phyloP scores from a whole-genome alignment of 1,140 invertebrate species.

The Schlechtendalia chinensis region DNA sequence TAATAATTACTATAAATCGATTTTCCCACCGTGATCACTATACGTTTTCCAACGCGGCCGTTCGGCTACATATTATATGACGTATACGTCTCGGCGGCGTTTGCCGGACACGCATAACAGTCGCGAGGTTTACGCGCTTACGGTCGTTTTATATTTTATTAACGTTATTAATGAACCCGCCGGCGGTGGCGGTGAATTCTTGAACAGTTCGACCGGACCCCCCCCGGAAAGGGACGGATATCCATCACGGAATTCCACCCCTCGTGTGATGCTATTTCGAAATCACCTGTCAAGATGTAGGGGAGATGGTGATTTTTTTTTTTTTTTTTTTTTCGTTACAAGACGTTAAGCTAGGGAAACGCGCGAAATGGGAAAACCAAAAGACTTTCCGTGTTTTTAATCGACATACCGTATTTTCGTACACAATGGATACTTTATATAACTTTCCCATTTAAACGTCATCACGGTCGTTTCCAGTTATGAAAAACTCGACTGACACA shows the following conservation, averaged over 20 bases:
- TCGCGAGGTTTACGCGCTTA: constrained; percentile 11
- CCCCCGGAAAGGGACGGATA: neutral
- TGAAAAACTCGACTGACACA: constrained; percentile 23
- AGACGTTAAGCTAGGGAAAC: constrained; percentile 7
- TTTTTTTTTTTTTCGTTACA: constrained; percentile 1
- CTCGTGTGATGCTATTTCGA: neutral
- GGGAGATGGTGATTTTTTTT: constrained; percentile 43
- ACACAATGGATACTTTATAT: neutral
- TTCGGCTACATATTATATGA: no score
- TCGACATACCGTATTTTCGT: neutral
- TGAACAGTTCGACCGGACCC: constrained; percentile 24
- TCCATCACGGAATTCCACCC: constrained; percentile 27
- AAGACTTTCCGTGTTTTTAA: constrained; percentile 41
- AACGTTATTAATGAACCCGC: constrained; percentile 45
- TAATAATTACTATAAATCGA: no score
- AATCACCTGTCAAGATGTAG: constrained; percentile 48
- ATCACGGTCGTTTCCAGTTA: constrained; percentile 11
- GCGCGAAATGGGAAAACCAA: constrained; percentile 30
- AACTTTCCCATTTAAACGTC: constrained; percentile 6
- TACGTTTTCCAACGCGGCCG: no score
- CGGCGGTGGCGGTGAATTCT: constrained; percentile 27
- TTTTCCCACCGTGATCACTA: no score
- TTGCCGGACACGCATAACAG: neutral
- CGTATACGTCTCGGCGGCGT: neutral
- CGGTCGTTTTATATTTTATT: constrained; percentile 42